Conservation (phyloP, 2,113 vertebrate genomes). For the Sialia sialis region DNA sequence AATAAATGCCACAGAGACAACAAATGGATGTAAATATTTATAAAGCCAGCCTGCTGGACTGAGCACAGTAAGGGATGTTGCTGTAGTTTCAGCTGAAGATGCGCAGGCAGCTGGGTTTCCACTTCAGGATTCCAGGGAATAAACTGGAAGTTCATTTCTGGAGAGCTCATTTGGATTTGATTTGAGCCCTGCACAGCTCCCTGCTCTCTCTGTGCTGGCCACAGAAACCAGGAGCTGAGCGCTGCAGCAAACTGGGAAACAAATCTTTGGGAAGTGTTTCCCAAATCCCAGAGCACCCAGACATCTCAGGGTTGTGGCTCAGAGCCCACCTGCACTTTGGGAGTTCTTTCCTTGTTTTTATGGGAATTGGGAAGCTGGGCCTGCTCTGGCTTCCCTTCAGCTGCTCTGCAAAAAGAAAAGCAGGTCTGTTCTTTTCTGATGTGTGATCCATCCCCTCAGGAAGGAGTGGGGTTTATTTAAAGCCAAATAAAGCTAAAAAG, state of each 20-base stretch:
- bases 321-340: not conserved
- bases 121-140: not conserved
- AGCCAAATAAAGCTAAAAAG: not conserved
- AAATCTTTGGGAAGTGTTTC: not conserved
- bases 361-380: not conserved
- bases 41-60: not conserved
- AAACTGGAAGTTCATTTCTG: not conserved
- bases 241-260: not conserved
- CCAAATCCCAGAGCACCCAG: not conserved
- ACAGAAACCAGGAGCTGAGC: not conserved
- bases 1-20: not conserved
- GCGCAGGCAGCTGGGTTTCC: not conserved
- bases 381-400: not conserved
- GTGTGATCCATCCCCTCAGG: not conserved
- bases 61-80: not conserved
- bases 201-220: not conserved
- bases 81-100: not conserved
- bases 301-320: not conserved
- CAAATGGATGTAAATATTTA: not conserved
- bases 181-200: not conserved
- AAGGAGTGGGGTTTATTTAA: not conserved
- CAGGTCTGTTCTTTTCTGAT: rapidly evolving
- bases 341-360: not conserved
- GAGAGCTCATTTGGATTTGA: not conserved
- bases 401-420: not conserved